Conservation (phyloP, 2,888 invertebrate species). For the Acanthococcus lagerstroemiae region DNA sequence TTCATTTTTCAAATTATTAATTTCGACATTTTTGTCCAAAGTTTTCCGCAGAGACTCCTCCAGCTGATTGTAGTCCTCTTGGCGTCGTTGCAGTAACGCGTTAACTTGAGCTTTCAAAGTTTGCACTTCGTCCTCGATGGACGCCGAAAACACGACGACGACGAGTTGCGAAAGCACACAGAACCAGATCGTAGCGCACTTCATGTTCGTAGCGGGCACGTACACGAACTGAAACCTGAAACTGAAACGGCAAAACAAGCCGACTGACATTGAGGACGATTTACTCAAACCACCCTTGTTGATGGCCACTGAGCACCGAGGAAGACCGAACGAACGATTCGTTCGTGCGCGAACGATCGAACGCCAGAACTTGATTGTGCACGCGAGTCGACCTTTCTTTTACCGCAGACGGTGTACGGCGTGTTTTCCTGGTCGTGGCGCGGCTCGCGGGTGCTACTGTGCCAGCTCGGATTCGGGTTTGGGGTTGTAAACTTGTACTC, state of each 20-base stretch:
- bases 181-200: not conserved
- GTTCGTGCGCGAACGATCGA: not conserved
- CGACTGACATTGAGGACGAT: not conserved
- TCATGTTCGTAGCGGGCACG: not conserved
- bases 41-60: constrained; percentile 2
- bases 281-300: not conserved
- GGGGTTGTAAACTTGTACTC: no score
- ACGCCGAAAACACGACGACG: not conserved
- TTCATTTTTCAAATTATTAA: constrained; percentile 16
- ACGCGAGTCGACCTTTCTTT: no score
- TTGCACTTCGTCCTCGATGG: constrained; percentile 36
- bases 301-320: not conserved
- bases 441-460: no score
- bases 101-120: constrained; percentile 12
- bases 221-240: not conserved
- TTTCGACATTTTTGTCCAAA: constrained; percentile 20
- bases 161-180: not conserved
- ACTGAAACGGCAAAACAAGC: not conserved
- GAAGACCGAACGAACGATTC: not conserved
- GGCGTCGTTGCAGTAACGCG: constrained; percentile 7
- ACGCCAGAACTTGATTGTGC: not conserved
- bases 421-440: no score
- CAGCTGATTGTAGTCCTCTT: constrained; percentile 10
- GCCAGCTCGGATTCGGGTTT: no score
- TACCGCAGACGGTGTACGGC: no score